Base-by-base conservation (phyloP, 2,888 invertebrate genomes). In the Magallana nippona region DNA sequence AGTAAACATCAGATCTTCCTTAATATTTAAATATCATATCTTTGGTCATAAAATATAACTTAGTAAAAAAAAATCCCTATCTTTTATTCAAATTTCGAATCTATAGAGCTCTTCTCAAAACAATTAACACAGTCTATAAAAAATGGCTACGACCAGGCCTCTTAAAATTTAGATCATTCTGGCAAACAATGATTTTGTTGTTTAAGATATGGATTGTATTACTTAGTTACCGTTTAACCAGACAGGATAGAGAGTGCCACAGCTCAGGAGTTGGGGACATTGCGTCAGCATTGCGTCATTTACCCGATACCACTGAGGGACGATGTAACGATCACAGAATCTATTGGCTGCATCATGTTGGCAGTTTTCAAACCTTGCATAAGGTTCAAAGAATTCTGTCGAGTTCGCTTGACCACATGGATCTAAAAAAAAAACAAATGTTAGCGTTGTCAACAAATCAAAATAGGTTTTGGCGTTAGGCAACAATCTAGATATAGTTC, bases 311-410 rank as follows among this genome's bases (percentile, higher is more conserved):
- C 71, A 71, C 22, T 71, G 22, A 11, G 71, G 71, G 22, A 15
- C 17, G 15, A 71, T 71, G 27, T 71, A 71, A 27, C 32, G 32
- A 22, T 71, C 71, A 27, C 71, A 71, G 2, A 22, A 15, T 27
- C 22, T 32, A 5, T 71, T 27, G 19, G 22, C 32, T 27, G 71
- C 11, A 3, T 71, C 13, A 71, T 71, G 32, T 15, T 71, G 71
- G 3, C 71, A 32, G 22, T 27, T 71, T 15, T 71, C 71, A 15
- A 71, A 71, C 22, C 71, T 27, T 32, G 71, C 71, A 27, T 71
- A 71, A 32, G 71, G 17, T 71, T 71, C 71, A 71, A 71, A 71
- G 27, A 71, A 71, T 32, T 22, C 15, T 27, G 71, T 27, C 13
- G 71, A 11, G 32, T 71, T 71, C 15, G 71, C 71, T 13, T 2